Evolutionary conservation across 2,888 invertebrate species (phyloP), one percentile per base, ranked within the genome.

Genomic region (Mayetiola destructor): DNA sequence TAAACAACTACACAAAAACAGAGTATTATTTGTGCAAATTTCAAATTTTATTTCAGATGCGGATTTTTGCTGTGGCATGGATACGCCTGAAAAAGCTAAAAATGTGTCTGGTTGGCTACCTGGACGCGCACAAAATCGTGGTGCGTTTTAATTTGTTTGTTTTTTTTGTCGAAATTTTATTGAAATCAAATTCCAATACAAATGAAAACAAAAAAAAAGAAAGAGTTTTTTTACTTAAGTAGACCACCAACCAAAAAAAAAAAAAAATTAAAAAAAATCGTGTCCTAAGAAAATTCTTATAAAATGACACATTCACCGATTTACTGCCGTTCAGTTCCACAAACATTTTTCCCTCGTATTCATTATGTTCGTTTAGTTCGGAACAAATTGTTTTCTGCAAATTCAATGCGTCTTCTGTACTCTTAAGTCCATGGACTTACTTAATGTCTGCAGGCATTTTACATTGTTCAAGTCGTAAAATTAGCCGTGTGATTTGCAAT

Each of bases 61-160:
- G 74, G 86, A 85, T 79, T 86, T 87, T 79, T 87, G 87, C 81
- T 87, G 87, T 79, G 87, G 85, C 74, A 80, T 87, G 75, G 81
- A 80, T 69, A 81, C 84, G 69, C 87, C 86, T 69, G 83, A 82
- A 76, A 80, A 77, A 76, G 84, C 84, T 74, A 78, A 80, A 74
- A 80, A 80, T 69, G 75, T 77, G 73, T 77, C 79, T 75, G 75
- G 68, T 57, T 56, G 59, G 57, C 48, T 32, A 58, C 59, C 68
- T 61, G 67, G 69, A 66, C 68, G 71, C 64, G 67, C 70, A 64
- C 70, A 71, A 61, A 68, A 69, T 65, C 72, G 72, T 68, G 72
- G 72, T 72, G 69, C 65, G 71, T 72, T 56, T 27, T 27, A 48
- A 27, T 48, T n/a, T n/a, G n/a, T n/a, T n/a, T n/a, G n/a, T n/a